Conservation (phyloP, 2,113 vertebrate genomes). For the Xiphias gladius region DNA sequence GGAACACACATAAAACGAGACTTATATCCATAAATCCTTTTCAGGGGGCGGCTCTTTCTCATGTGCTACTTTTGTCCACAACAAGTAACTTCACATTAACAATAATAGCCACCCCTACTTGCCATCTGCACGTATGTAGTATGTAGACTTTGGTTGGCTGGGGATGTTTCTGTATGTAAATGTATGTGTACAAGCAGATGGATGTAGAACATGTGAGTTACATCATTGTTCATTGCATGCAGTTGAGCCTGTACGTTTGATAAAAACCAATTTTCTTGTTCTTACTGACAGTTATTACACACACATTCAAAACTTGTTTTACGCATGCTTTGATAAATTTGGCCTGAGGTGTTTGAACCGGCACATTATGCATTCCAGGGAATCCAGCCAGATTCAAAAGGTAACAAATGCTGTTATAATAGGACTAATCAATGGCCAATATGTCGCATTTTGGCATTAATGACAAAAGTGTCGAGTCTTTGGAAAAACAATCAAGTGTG, state of each 20-base stretch:
- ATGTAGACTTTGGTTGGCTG: background rate
- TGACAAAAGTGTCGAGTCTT: background rate
- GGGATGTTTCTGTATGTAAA: background rate
- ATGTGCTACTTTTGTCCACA: background rate
- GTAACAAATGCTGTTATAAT: constrained; percentile 20
- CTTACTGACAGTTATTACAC: background rate
- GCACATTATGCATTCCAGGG: constrained; percentile 8
- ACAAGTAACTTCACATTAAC: background rate
- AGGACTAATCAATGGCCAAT: constrained; percentile 11
- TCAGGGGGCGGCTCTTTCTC: background rate
- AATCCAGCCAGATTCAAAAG: constrained; percentile 28
- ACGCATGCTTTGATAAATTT: constrained; percentile 7
- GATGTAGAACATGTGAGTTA: background rate
- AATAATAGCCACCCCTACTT: too few species aligned
- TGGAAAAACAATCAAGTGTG: constrained; percentile 4
- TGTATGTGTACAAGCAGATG: background rate
- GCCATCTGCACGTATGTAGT: too few species aligned
- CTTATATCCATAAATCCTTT: background rate
- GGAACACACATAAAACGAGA: background rate
- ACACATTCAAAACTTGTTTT: background rate
- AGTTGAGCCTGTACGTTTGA: constrained; percentile 7
- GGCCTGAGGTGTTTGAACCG: constrained; percentile 16
- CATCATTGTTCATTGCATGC: background rate
- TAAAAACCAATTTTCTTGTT: background rate
- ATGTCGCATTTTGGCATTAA: constrained; percentile 6